phyloP scores from a whole-genome alignment of 92 coral and sea anemone species.

The Porites evermanni region DNA sequence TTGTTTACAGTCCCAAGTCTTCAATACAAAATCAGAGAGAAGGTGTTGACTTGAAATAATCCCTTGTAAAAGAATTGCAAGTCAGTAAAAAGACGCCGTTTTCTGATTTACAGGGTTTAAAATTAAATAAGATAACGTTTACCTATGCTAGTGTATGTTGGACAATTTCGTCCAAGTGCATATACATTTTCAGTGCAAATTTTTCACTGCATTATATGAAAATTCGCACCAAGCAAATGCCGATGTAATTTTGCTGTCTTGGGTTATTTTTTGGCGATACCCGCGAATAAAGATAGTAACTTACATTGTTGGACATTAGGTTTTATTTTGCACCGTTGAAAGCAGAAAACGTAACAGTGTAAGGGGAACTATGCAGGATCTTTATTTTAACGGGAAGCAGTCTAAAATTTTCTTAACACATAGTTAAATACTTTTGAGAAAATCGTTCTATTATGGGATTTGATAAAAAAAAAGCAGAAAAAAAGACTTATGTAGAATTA shows the following conservation, averaged over 20 bases:
- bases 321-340: background rate
- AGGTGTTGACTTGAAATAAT: background rate
- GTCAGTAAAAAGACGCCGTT: background rate
- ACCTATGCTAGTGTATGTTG: background rate
- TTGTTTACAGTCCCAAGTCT: too few species aligned
- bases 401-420: conserved; percentile 18
- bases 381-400: background rate
- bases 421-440: conserved; percentile 27
- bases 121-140: background rate
- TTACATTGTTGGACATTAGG: background rate
- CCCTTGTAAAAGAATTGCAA: background rate
- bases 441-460: conserved; percentile 26
- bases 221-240: background rate
- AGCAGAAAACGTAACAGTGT: background rate
- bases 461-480: background rate
- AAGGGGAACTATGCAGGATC: background rate
- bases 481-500: conserved; percentile 1
- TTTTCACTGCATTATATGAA: background rate
- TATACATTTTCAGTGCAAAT: too few species aligned
- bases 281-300: background rate
- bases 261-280: too few species aligned
- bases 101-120: background rate
- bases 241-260: background rate
- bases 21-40: too few species aligned
- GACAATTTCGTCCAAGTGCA: background rate